Conservation (phyloP, 2,797 vertebrate species). For the Gymnothorax reevesii region DNA sequence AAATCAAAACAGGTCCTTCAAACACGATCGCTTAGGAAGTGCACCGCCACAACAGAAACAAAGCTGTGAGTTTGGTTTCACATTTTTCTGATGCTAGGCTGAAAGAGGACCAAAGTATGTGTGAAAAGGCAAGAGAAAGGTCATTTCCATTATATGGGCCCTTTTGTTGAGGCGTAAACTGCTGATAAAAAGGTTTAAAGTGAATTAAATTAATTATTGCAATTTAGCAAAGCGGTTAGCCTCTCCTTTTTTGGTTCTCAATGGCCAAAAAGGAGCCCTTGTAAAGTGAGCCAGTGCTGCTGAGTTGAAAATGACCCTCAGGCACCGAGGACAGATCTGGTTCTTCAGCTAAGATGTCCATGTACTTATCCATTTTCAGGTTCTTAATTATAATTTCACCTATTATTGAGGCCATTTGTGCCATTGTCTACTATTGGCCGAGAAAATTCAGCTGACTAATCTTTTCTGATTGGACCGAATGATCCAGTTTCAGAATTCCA, state of each 20-base stretch:
- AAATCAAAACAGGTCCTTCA: no score
- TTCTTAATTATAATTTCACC: constrained; percentile 63
- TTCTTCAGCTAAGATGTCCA: constrained; percentile 54
- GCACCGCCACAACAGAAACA: no score
- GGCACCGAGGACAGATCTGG: constrained; percentile 61
- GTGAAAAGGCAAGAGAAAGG: no score
- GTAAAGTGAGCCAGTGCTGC: constrained; percentile 34
- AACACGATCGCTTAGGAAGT: no score
- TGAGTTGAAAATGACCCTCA: constrained; percentile 47
- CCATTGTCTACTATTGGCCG: constrained; percentile 61
- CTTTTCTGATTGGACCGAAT: not conserved
- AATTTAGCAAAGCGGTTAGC: constrained; percentile 40
- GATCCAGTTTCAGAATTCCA: not conserved
- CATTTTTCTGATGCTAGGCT: no score
- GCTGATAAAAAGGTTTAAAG: constrained; percentile 15
- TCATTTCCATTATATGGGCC: not conserved
- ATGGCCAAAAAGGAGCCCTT: not conserved
- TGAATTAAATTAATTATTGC: constrained; percentile 38
- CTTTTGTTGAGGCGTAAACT: not conserved
- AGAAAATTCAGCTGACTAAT: not conserved
- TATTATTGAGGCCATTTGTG: constrained; percentile 72
- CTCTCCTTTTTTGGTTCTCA: constrained; percentile 39
- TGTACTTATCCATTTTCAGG: constrained; percentile 62
- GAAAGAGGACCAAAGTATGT: no score
- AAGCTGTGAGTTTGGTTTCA: no score